Base-by-base conservation (phyloP, 2,797 vertebrate genomes). In the Sebastes aleutianus region DNA sequence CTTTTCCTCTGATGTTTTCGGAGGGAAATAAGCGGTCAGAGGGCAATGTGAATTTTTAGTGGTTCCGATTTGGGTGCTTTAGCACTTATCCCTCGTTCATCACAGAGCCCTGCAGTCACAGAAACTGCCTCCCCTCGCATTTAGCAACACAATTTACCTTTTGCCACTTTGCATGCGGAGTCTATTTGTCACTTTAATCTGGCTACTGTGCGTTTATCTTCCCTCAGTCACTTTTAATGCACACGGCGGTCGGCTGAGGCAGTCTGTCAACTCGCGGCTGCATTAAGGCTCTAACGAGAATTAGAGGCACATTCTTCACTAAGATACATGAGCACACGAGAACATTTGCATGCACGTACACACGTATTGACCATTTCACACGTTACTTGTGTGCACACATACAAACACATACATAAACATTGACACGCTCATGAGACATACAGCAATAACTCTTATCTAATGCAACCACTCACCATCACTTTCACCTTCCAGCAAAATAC, bases 141-240 rank as follows among this genome's bases (percentile, higher is more conserved):
- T 93, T 88, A 90, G 87, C 86, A 83, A 89, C 80, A 90, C 88
- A 92, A 93, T 95, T 94, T 93, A 93, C 91, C 89, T 93, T 59
- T 90, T 91, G 87, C 88, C 88, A 85, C 90, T 95, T 92, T 92
- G 90, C 91, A 89, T 91, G 85, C 84, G 36, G 82, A 89, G 91
- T 94, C 89, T 92, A 94, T 95, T 93, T 87, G 91, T 95, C 93
- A 94, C 82, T 89, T 91, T 93, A 89, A 93, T 94, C 92, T 88
- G 64, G 80, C 76, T 62, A 36, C 84, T 73, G 84, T 66, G 83
- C 86, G 61, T 93, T 92, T 82, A 91, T 94, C 93, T 94, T 87
- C 78, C 80, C 78, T 82, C 86, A 74, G 92, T 92, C 90, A 88
- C 53, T 93, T 92, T 53, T 94, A 91, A 93, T 93, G 92, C 89